Conservation (phyloP, 2,797 vertebrate species). For the Trematomus bernacchii region DNA sequence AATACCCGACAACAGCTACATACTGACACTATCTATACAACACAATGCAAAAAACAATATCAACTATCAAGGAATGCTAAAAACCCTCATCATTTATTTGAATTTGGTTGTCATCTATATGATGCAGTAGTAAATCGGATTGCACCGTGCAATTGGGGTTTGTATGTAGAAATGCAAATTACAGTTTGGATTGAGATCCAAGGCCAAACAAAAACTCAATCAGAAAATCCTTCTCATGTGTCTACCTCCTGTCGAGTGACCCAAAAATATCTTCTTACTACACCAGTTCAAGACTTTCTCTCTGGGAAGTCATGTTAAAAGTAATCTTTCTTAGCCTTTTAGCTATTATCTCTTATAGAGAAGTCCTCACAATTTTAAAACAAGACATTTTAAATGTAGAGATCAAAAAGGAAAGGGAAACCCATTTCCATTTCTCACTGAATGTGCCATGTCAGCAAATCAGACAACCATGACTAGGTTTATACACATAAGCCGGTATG, state of each 20-base stretch:
- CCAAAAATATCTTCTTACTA: constrained; percentile 25
- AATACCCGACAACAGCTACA: not conserved
- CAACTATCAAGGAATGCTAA: not conserved
- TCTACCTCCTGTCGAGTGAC: constrained; percentile 30
- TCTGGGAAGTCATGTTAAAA: not conserved
- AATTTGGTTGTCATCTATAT: not conserved
- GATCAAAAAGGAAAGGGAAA: constrained; percentile 4
- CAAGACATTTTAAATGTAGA: not conserved
- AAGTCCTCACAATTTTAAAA: constrained; percentile 6
- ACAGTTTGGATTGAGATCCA: constrained; percentile 7
- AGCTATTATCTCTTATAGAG: constrained; percentile 3
- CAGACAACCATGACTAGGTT: constrained; percentile 25
- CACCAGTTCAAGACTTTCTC: constrained; percentile 11
- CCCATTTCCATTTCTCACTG: not conserved
- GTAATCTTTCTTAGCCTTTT: constrained; percentile 6
- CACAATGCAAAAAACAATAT: not conserved
- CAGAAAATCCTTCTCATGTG: constrained; percentile 21
- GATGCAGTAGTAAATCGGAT: not conserved
- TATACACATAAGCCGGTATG: constrained; percentile 17
- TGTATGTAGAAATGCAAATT: not conserved
- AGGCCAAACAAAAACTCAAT: constrained; percentile 17
- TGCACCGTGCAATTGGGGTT: not conserved
- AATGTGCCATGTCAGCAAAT: constrained; percentile 47
- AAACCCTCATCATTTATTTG: not conserved
- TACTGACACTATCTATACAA: not conserved